These are phyloP conservation scores for Bombyx mori DNA, from an alignment of 1,140 invertebrate genomes.

Conservation along the genomic window DNA sequence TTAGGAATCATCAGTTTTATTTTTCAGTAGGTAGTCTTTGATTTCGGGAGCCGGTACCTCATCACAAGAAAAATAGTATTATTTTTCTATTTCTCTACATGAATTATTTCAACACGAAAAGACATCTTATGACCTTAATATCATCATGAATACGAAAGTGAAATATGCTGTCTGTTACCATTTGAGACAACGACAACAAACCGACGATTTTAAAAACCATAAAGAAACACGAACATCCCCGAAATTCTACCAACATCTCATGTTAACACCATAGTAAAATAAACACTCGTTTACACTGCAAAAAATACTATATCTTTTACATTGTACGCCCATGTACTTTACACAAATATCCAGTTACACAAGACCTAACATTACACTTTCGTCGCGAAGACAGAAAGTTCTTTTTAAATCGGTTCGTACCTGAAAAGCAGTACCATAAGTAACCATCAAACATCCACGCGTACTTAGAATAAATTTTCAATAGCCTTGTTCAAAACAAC, in stretches of 20 bases:
- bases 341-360: conserved; percentile 6
- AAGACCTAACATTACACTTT: neutral
- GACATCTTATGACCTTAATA: too few relatives aligned
- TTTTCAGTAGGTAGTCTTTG: too few relatives aligned
- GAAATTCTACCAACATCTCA: conserved; percentile 34
- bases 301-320: conserved; percentile 44
- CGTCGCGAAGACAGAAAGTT: conserved; percentile 7
- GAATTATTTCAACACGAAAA: too few relatives aligned
- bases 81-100: too few relatives aligned
- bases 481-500: conserved; percentile 27
- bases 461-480: conserved; percentile 67
- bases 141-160: too few relatives aligned
- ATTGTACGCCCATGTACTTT: conserved; percentile 6
- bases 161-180: too few relatives aligned
- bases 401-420: conserved; percentile 29
- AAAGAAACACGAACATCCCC: conserved; percentile 8
- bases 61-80: too few relatives aligned
- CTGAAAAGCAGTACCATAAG: conserved; percentile 41
- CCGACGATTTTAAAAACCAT: neutral
- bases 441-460: conserved; percentile 48
- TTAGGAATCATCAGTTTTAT: too few relatives aligned
- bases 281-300: conserved; percentile 49
- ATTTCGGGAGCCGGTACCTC: too few relatives aligned
- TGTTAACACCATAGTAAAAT: conserved; percentile 45
- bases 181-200: too few relatives aligned